These are phyloP conservation scores for Cephalopachus bancanus DNA, from an alignment of 2,797 vertebrate species.

Conservation along the genomic window DNA sequence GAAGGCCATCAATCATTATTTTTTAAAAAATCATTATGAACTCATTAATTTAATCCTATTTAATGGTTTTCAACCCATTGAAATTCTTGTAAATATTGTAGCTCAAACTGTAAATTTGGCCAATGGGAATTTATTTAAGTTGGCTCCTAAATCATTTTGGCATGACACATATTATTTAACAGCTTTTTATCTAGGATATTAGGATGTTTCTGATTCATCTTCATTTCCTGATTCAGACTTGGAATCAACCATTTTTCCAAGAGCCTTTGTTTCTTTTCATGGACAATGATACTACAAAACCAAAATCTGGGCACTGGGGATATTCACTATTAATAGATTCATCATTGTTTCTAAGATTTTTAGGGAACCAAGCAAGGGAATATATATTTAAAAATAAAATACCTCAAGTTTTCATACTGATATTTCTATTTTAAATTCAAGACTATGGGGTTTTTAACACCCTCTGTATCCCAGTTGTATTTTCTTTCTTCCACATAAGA, in stretches of 20 bases:
- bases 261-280: not conserved
- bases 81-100: not conserved
- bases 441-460: not conserved
- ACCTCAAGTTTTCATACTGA: not conserved
- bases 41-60: not conserved
- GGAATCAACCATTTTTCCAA: not conserved
- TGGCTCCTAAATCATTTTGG: not conserved
- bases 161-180: not conserved
- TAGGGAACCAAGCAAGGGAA: not conserved
- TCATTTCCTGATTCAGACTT: not conserved
- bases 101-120: not conserved
- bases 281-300: no score
- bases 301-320: not conserved
- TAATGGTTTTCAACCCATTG: not conserved
- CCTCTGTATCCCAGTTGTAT: not conserved
- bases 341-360: not conserved
- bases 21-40: not conserved
- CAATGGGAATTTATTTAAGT: not conserved
- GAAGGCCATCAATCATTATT: not conserved
- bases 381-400: not conserved
- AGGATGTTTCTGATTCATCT: not conserved
- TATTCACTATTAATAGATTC: not conserved
- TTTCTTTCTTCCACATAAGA: not conserved
- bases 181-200: not conserved
- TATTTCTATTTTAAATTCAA: not conserved